phyloP scores from a whole-genome alignment of 2,113 vertebrate species.

The Carettochelys insculpta region DNA sequence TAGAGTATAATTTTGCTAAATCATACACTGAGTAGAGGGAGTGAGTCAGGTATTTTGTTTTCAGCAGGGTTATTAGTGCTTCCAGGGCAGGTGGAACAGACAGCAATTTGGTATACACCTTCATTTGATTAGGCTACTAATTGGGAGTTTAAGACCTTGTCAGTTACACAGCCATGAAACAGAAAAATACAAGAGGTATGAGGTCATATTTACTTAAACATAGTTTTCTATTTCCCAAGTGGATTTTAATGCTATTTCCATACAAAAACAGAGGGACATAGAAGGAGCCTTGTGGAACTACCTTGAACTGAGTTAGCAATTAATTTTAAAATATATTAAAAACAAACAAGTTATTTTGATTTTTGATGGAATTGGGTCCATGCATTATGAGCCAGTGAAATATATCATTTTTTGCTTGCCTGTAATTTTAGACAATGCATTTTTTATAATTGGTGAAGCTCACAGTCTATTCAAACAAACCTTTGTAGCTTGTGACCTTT shows the following conservation, averaged over 20 bases:
- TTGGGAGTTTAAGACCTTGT: slow-evolving; percentile 21
- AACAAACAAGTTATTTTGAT: slow-evolving; percentile 8
- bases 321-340: slow-evolving; percentile 9
- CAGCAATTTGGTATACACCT: background rate
- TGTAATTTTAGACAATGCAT: background rate
- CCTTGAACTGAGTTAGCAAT: background rate
- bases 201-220: background rate
- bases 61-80: slow-evolving; percentile 67
- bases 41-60: slow-evolving; percentile 42
- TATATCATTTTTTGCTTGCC: background rate
- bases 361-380: background rate
- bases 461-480: background rate
- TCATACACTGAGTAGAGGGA: background rate
- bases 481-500: slow-evolving; percentile 18
- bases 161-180: background rate
- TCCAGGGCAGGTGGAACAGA: slow-evolving; percentile 76
- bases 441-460: background rate
- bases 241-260: background rate
- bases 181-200: slow-evolving; percentile 55
- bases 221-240: background rate
- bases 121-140: slow-evolving; percentile 31
- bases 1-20: slow-evolving; percentile 1
- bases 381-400: background rate
- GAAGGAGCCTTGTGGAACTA: background rate
- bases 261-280: background rate